Evolutionary conservation across 2,888 invertebrate genomes (phyloP).

Genomic region (Epirrhoe tristata): DNA sequence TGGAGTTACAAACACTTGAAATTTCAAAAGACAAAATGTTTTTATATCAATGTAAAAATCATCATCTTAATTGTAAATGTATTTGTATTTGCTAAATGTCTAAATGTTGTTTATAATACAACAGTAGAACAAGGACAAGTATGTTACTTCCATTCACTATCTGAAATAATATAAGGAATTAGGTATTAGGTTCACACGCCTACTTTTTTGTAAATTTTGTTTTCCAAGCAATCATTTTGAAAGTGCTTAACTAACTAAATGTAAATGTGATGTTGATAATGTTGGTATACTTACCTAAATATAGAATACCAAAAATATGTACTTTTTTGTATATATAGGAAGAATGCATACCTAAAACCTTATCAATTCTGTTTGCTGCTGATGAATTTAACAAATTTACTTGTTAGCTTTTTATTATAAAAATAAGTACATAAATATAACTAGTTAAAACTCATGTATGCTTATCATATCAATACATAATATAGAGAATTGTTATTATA

Average conservation of each 20-base stretch:
- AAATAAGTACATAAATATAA: conserved; percentile 45
- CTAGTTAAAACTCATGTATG: conserved; percentile 52
- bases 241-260: conserved; percentile 21
- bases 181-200: conserved; percentile 11
- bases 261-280: conserved; percentile 33
- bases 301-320: conserved; percentile 51
- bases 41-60: conserved; percentile 22
- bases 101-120: conserved; percentile 28
- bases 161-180: conserved; percentile 32
- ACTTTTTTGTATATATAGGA: conserved; percentile 56
- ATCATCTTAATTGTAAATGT: conserved; percentile 30
- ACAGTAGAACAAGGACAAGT: conserved; percentile 19
- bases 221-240: conserved; percentile 19
- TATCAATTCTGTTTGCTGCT: conserved; percentile 43
- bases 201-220: conserved; percentile 32
- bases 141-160: conserved; percentile 35
- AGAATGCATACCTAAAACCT: conserved; percentile 38
- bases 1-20: conserved; percentile 27
- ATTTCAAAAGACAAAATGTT: conserved; percentile 37
- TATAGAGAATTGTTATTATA: conserved; percentile 52
- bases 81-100: conserved; percentile 35
- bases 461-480: conserved; percentile 51
- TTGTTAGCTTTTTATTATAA: conserved; percentile 49
- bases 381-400: conserved; percentile 27
- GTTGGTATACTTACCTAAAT: conserved; percentile 38